phyloP scores from a whole-genome alignment of 2,113 vertebrate species.

The Otus sunia region DNA sequence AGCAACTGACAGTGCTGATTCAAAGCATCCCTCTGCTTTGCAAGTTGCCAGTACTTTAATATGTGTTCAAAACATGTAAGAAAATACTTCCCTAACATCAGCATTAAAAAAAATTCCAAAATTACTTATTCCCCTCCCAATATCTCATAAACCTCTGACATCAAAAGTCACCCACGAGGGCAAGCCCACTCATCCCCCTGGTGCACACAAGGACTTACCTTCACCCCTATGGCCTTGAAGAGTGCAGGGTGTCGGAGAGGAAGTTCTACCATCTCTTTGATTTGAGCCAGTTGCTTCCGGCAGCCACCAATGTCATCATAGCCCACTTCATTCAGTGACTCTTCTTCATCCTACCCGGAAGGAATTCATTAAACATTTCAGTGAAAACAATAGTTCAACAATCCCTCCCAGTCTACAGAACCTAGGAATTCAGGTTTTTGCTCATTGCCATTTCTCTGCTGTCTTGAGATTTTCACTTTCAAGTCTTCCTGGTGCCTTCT shows the following conservation, averaged over 20 bases:
- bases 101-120: not conserved
- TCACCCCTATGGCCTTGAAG: constrained; percentile 98
- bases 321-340: constrained; percentile 96
- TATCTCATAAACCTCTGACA: not conserved
- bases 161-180: not conserved
- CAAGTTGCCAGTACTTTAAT: not conserved
- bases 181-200: not conserved
- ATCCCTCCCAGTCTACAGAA: too few relatives aligned
- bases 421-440: not conserved
- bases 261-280: constrained; percentile 98
- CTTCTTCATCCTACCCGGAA: constrained; percentile 89
- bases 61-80: not conserved
- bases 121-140: not conserved
- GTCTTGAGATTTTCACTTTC: not conserved
- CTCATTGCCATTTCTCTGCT: not conserved
- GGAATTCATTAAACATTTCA: not conserved
- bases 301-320: constrained; percentile 99
- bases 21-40: not conserved
- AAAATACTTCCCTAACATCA: not conserved
- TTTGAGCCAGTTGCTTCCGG: constrained; percentile 95
- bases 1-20: not conserved
- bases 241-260: constrained; percentile 95
- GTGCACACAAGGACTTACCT: constrained; percentile 71
- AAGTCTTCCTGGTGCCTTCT: not conserved
- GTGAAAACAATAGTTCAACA: too few relatives aligned